A percentile compares a stretch with the other conserved stretches of the same genome.
Conservation (phyloP, 2,113 vertebrate genomes). For the Paracanthobrama guichenoti region DNA sequence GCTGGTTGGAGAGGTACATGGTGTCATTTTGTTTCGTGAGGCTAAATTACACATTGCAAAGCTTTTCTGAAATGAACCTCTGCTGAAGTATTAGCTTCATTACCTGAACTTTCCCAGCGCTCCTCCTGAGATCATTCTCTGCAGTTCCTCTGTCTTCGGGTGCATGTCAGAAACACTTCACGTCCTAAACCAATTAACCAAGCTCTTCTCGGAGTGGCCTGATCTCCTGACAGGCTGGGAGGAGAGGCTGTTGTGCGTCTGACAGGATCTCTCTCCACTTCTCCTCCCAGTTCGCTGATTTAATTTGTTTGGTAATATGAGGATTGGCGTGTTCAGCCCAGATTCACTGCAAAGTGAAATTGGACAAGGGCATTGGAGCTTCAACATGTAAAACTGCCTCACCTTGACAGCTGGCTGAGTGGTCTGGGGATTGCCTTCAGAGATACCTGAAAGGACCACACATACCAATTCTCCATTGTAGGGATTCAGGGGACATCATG, state of each 20-base stretch:
- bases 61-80: constrained; percentile 21
- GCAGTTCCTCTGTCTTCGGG: constrained; percentile 46
- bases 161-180: constrained; percentile 59
- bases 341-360: constrained; percentile 82
- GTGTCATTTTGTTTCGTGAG: not conserved
- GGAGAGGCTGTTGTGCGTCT: constrained; percentile 56
- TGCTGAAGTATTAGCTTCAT: constrained; percentile 23
- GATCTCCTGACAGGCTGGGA: constrained; percentile 61
- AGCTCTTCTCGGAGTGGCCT: constrained; percentile 65
- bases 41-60: not conserved
- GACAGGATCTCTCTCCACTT: constrained; percentile 54
- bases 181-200: constrained; percentile 70
- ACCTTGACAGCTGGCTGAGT: constrained; percentile 81
- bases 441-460: constrained; percentile 68
- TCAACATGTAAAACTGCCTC: constrained; percentile 76
- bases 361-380: constrained; percentile 81
- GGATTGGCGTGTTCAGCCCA: constrained; percentile 79
- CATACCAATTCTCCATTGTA: constrained; percentile 66
- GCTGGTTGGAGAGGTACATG: constrained; percentile 20
- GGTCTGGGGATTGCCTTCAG: constrained; percentile 68
- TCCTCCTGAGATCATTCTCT: constrained; percentile 37
- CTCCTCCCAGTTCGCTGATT: constrained; percentile 71
- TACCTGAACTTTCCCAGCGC: constrained; percentile 39
- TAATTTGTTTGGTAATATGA: constrained; percentile 83
- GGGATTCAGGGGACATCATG: constrained; percentile 63